Percentiles rank a stretch among this genome's conserved stretches.
Conservation (phyloP, 2,797 vertebrate species). For the Cirrhinus mrigala region DNA sequence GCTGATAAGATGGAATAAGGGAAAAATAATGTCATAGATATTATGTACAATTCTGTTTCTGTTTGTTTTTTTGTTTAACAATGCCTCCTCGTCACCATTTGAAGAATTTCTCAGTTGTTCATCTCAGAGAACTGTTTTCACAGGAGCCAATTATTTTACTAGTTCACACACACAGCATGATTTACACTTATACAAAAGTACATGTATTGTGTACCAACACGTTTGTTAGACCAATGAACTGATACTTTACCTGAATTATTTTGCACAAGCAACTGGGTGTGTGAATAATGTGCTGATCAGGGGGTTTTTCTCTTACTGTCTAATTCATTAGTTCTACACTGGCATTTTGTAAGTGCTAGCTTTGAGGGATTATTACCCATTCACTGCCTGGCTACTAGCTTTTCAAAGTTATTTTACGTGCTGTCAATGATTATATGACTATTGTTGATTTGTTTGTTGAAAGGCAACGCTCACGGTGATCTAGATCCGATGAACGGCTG, state of each 20-base stretch:
- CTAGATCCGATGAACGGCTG: constrained; percentile 35
- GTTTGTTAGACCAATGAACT: constrained; percentile 64
- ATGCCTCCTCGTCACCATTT: constrained; percentile 62
- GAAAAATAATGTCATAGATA: constrained; percentile 69
- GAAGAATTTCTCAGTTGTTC: constrained; percentile 52
- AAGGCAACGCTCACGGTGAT: constrained; percentile 26
- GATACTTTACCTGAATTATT: constrained; percentile 67
- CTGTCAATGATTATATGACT: constrained; percentile 56
- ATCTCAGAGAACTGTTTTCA: constrained; percentile 55
- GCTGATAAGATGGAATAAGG: constrained; percentile 80
- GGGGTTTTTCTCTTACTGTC: constrained; percentile 71
- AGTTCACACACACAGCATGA: constrained; percentile 35
- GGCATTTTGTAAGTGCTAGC: constrained; percentile 62
- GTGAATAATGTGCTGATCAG: constrained; percentile 70
- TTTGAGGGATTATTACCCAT: constrained; percentile 53
- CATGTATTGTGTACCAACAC: not conserved
- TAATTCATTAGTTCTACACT: constrained; percentile 63
- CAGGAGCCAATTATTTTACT: constrained; percentile 34
- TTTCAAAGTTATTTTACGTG: constrained; percentile 64
- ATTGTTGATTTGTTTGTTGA: constrained; percentile 44
- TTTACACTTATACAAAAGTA: constrained; percentile 18
- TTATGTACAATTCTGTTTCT: constrained; percentile 68
- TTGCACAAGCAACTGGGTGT: constrained; percentile 75
- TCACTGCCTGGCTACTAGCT: constrained; percentile 55
- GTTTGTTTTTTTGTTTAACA: constrained; percentile 59